Percentiles rank a stretch among this genome's conserved stretches.
Conservation (phyloP, 2,797 vertebrate species). For the Oreochromis mossambicus region DNA sequence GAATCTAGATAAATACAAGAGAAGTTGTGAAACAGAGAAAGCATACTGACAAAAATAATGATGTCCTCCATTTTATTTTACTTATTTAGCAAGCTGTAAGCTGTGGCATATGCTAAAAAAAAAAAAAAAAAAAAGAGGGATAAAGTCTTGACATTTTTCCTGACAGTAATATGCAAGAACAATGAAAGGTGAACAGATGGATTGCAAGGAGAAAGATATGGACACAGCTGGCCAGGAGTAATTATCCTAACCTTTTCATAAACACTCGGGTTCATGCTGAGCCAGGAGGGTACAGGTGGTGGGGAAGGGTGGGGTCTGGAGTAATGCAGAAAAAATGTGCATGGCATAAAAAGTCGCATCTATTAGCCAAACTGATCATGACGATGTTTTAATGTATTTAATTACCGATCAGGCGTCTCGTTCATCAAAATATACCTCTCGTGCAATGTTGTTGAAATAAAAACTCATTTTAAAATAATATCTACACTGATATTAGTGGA, state of each 20-base stretch:
- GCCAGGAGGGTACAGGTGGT: neutral
- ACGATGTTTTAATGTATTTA: neutral
- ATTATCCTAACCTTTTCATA: constrained; percentile 50
- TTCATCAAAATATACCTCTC: neutral
- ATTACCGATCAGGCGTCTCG: rapidly evolving
- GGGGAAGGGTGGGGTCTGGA: neutral
- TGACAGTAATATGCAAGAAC: neutral
- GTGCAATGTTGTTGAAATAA: neutral
- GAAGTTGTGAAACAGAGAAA: neutral
- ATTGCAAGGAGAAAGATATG: constrained; percentile 18
- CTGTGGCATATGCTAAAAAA: neutral
- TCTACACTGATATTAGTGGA: neutral
- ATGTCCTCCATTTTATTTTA: neutral
- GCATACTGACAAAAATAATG: neutral
- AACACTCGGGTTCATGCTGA: constrained; percentile 8
- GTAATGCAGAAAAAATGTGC: neutral
- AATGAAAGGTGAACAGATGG: constrained; percentile 24
- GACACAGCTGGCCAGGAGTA: constrained; percentile 38
- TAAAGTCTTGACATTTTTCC: neutral
- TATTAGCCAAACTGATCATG: neutral
- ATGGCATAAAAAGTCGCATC: constrained; percentile 25
- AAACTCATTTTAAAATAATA: neutral
- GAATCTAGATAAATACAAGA: neutral
- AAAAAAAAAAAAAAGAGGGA: rapidly evolving
- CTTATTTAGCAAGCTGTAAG: neutral